phyloP scores from a whole-genome alignment of 1,140 invertebrate genomes.

The Metopolophium dirhodum region DNA sequence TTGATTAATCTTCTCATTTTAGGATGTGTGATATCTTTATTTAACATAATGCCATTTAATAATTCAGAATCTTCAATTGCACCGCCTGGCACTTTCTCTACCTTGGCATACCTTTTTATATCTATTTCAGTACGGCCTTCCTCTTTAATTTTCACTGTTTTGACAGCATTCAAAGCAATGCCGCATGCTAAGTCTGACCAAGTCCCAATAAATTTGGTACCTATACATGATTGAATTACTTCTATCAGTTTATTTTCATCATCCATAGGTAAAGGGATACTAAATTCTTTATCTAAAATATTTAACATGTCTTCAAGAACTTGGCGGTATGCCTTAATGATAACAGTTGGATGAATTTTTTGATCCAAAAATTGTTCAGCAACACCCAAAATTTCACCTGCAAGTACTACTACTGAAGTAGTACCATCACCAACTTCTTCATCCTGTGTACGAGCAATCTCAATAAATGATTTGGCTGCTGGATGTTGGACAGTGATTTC shows the following conservation, averaged over 20 bases:
- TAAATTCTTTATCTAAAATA: slow-evolving; percentile 79
- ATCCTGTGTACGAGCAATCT: slow-evolving; percentile 98
- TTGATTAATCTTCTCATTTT: slow-evolving; percentile 96
- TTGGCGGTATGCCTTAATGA: slow-evolving; percentile 93
- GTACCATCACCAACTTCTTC: slow-evolving; percentile 99
- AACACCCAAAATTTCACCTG: slow-evolving; percentile 92
- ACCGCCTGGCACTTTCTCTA: slow-evolving; percentile 97
- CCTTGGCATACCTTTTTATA: slow-evolving; percentile 97
- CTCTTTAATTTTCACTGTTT: slow-evolving; percentile 87
- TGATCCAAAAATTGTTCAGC: slow-evolving; percentile 94
- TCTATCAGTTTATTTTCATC: slow-evolving; percentile 84
- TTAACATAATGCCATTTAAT: slow-evolving; percentile 94
- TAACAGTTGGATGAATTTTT: slow-evolving; percentile 96
- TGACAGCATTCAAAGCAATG: slow-evolving; percentile 94
- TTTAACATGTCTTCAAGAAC: slow-evolving; percentile 94
- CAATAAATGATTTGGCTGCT: slow-evolving; percentile 98
- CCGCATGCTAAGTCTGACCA: slow-evolving; percentile 95
- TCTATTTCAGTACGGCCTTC: slow-evolving; percentile 94
- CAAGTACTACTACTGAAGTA: slow-evolving; percentile 97
- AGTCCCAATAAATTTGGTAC: slow-evolving; percentile 95
- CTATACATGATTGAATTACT: slow-evolving; percentile 90
- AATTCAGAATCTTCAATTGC: slow-evolving; percentile 93
- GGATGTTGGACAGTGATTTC: slow-evolving; percentile 99
- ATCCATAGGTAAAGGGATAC: slow-evolving; percentile 81
- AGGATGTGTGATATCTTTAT: slow-evolving; percentile 98